Base-by-base conservation (phyloP, 1,140 invertebrate genomes). In the Venturia canescens region DNA sequence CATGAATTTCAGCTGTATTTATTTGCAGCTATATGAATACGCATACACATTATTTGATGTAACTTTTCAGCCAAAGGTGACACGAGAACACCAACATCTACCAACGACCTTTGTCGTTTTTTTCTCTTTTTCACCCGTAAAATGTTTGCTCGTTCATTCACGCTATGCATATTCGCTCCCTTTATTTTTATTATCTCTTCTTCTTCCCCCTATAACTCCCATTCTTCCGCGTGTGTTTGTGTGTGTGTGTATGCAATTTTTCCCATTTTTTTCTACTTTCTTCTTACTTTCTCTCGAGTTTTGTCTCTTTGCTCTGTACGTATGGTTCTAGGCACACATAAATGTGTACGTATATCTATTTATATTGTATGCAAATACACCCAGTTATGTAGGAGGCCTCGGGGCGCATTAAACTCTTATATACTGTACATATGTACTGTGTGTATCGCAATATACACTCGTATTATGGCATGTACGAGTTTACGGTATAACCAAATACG, bases 61-160 rank as follows among this genome's bases (percentile, higher is more conserved):
- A 11, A 44, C 38, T 44, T 57, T 57, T 57, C 9, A 53, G 44
- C 26, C 38, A 44, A 53, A 6, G 31, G 67, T 70, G 21, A 70
- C 67, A 70, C 67, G 15, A 70, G 31, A 21, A 38, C 21, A 70
- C 67, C 11, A 27, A 34, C 67, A 18, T 70, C 67, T 70, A 27
- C 31, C 27, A 34, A 31, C 3, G 16, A 38, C 29, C 67, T 70
- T 31, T n/a, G n/a, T 70, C 67, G 38, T 70, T 70, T 70, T 70
- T 34, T 70, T 70, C 67, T 70, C 67, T 70, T 70, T 70, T 38
- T 70, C 67, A 70, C 67, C 31, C 67, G 67, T 70, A 70, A 70
- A 70, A 70, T 70, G 67, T 70, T 70, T 31, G 31, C 67, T 27
- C 27, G 67, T 34, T 31, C 31, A 70, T 70, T 70, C 67, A 34